A percentile compares a stretch with the other conserved stretches of the same genome.
These are phyloP conservation scores for Caenorhabditis zanzibari DNA, from an alignment of 2,888 invertebrate species.

Conservation along the genomic window DNA sequence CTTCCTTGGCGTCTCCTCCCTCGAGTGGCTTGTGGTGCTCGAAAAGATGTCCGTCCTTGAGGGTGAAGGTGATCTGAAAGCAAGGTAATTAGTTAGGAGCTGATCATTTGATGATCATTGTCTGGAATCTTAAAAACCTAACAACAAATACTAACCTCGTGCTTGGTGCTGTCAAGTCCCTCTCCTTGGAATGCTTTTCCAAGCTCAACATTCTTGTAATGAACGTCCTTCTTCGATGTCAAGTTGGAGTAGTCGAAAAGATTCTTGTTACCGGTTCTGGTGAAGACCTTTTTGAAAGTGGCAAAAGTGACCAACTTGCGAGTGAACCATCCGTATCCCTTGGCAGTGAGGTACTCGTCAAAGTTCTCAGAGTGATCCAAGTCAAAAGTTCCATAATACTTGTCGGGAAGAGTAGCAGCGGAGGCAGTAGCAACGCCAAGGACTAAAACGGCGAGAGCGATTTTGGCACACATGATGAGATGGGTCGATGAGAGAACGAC, in stretches of 20 bases:
- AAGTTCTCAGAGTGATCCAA: slow-evolving; percentile 79
- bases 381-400: slow-evolving; percentile 77
- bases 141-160: slow-evolving; percentile 70
- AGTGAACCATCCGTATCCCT: slow-evolving; percentile 79
- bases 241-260: slow-evolving; percentile 76
- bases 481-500: slow-evolving; percentile 57
- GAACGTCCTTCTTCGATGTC: slow-evolving; percentile 81
- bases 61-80: slow-evolving; percentile 75
- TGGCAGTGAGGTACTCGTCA: slow-evolving; percentile 78
- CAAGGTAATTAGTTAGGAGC: slow-evolving; percentile 18
- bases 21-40: slow-evolving; percentile 77
- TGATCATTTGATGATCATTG: not conserved
- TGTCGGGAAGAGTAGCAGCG: slow-evolving; percentile 70
- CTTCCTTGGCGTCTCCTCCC: slow-evolving; percentile 77
- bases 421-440: slow-evolving; percentile 53
- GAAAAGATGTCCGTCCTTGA: slow-evolving; percentile 71
- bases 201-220: slow-evolving; percentile 78
- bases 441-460: slow-evolving; percentile 62
- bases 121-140: not conserved
- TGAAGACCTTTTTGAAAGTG: slow-evolving; percentile 78
- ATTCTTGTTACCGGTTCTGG: slow-evolving; percentile 56
- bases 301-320: slow-evolving; percentile 77
- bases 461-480: slow-evolving; percentile 55
- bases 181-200: slow-evolving; percentile 79
- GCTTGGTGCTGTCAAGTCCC: slow-evolving; percentile 80